A percentile compares a stretch with the other conserved stretches of the same genome.
These are phyloP conservation scores for Coelopa frigida DNA, from an alignment of 1,140 invertebrate genomes.

Conservation along the genomic window DNA sequence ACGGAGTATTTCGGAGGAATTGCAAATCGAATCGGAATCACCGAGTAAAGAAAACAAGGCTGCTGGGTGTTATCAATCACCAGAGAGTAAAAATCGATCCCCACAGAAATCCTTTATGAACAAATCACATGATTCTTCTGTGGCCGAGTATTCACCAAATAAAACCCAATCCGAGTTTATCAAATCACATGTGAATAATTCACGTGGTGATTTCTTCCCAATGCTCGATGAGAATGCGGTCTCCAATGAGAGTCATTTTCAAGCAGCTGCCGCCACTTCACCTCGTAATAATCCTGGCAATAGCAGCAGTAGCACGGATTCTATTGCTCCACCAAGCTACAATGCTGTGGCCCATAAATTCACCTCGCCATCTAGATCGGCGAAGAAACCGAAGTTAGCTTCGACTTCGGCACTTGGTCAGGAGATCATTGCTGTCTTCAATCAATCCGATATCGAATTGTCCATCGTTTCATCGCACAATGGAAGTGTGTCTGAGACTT, in stretches of 20 bases:
- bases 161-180: conserved; percentile 3
- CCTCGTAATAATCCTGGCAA: not conserved
- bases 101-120: not conserved
- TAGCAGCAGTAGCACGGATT: not conserved
- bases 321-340: not conserved
- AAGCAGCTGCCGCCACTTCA: not conserved
- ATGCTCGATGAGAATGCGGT: not conserved
- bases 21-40: conserved; percentile 2
- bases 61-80: too few relatives aligned
- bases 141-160: too few relatives aligned
- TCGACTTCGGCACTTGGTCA: conserved; percentile 12
- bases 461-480: not conserved
- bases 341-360: not conserved
- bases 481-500: conserved; percentile 12
- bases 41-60: not conserved
- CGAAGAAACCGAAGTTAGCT: too few relatives aligned
- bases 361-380: conserved; percentile 1
- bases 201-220: conserved; percentile 7
- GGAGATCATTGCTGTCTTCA: conserved; percentile 17
- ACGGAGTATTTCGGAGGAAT: not conserved
- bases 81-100: too few relatives aligned
- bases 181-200: conserved; percentile 10
- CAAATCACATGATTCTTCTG: conserved; percentile 1
- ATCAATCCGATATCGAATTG: conserved; percentile 13
- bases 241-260: conserved; percentile 6